phyloP scores from a whole-genome alignment of 2,888 invertebrate species.

The Rhaphigaster nebulosa region DNA sequence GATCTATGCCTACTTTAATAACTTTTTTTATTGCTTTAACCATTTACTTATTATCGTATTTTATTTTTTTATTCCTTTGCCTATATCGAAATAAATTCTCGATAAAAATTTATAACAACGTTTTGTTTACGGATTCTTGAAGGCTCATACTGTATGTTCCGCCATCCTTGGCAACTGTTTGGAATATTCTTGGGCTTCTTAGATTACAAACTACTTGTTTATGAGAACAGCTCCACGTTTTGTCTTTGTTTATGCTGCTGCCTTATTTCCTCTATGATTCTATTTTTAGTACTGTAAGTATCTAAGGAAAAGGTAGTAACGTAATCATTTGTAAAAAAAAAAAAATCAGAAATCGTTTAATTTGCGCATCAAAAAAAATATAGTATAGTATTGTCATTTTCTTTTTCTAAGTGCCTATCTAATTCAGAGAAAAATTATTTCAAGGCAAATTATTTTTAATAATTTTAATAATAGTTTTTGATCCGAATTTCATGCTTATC shows the following conservation, averaged over 20 bases:
- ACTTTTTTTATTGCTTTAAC: background rate
- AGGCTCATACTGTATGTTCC: background rate
- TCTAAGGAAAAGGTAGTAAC: background rate
- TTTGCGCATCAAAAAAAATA: too few relatives aligned
- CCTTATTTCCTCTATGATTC: background rate
- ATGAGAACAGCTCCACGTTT: background rate
- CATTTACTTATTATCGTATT: background rate
- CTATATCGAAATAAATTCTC: background rate
- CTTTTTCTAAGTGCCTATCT: too few relatives aligned
- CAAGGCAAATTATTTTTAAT: too few relatives aligned
- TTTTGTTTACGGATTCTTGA: constrained; percentile 20
- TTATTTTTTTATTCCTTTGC: background rate
- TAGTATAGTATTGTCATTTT: too few relatives aligned
- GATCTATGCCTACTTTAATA: background rate
- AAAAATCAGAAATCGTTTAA: too few relatives aligned
- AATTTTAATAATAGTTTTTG: too few relatives aligned
- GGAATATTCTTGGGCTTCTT: background rate
- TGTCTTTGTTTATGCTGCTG: background rate
- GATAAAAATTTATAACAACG: background rate
- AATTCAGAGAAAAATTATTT: too few relatives aligned
- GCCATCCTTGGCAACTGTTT: background rate
- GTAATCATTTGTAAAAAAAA: too few relatives aligned
- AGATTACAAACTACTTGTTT: constrained; percentile 32
- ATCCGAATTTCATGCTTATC: too few relatives aligned
- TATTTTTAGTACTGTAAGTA: background rate